Evolutionary conservation across 2,797 vertebrate genomes (phyloP), one percentile per base, ranked within the genome.

Genomic region (Aulostomus chinensis): DNA sequence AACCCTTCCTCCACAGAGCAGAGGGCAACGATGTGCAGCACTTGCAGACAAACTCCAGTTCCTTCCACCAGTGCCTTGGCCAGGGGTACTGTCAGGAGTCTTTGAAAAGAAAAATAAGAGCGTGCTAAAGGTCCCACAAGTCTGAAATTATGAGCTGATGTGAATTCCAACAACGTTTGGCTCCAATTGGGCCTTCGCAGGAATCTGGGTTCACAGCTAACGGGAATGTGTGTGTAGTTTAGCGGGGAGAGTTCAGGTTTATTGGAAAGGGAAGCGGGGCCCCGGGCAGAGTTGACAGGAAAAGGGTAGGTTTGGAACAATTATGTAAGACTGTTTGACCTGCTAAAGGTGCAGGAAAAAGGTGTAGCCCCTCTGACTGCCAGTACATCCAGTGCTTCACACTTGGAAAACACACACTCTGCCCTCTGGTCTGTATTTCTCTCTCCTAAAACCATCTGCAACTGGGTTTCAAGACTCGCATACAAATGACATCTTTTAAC

Each of bases 261-360:
- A 71, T 74, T 14, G 52, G 78, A 80, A 79, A 71, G 33, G 75
- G 62, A 78, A 68, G 47, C 64, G 71, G 65, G 64, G 58, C 64
- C n/a, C 61, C 3, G 36, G 41, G 25, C 63, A 31, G 54, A 69
- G 59, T 40, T 57, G 55, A 69, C 67, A 83, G 83, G 84, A 83
- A 86, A 77, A 62, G 73, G 78, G 58, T n/a, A 62, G 70, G 42
- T 51, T 65, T 59, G 78, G 84, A 80, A 85, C 81, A 81, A 63
- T 90, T 90, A 86, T 81, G 74, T 84, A 89, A 72, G 68, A 81
- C 65, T 80, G 68, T 87, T 83, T 68, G 78, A 88, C 82, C 81
- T 73, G 74, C 67, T 68, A 67, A 71, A 80, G 76, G 71, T 73
- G 66, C 81, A 87, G 88, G 84, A 88, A 90, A 84, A 86, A 84